phyloP scores from a whole-genome alignment of 2,113 vertebrate species.

The Oxyruncus cristatus region DNA sequence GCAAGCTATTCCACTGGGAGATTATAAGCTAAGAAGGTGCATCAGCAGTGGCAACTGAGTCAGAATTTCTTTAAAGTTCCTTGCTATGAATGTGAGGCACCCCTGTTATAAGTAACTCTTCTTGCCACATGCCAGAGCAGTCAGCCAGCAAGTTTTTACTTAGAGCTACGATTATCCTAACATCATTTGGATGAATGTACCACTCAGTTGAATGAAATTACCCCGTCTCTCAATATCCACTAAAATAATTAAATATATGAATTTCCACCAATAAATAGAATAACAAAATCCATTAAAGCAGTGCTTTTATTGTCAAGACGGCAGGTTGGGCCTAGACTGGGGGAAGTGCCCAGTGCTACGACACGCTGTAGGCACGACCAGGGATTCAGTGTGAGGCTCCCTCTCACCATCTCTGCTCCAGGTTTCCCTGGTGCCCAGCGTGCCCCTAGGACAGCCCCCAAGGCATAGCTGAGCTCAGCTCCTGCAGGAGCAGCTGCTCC shows the following conservation, averaged over 20 bases:
- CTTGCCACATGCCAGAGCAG: neutral
- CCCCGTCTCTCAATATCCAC: neutral
- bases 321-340: neutral
- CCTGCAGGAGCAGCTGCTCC: neutral
- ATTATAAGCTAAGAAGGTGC: neutral
- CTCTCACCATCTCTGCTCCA: neutral
- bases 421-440: neutral
- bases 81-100: neutral
- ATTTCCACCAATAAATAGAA: neutral
- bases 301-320: fast-evolving
- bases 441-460: fast-evolving
- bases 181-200: neutral
- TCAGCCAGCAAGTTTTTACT: neutral
- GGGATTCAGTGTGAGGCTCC: neutral
- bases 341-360: too few species aligned
- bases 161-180: neutral
- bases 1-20: neutral
- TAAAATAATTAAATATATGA: neutral
- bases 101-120: neutral
- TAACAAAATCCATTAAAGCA: neutral
- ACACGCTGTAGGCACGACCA: neutral
- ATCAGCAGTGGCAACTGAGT: neutral
- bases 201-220: neutral
- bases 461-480: neutral
- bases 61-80: neutral